Evolutionary conservation across 2,113 vertebrate species (phyloP).

Genomic region (Megaceryle maxima): DNA sequence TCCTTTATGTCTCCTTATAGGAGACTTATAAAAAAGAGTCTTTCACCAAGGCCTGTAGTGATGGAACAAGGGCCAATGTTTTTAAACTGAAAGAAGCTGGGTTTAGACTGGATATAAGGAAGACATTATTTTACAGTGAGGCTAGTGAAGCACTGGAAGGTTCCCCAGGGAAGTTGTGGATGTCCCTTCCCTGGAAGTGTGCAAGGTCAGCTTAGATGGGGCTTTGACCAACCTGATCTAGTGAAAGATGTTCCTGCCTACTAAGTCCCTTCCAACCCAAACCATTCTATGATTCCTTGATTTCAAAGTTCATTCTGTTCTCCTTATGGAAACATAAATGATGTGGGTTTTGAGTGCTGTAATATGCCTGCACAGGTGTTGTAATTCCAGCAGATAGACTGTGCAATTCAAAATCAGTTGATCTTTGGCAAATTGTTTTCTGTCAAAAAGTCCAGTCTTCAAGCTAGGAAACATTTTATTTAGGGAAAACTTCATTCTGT

Average conservation of each 20-base stretch:
- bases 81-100: background rate
- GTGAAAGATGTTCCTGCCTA: background rate
- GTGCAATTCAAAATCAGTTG: background rate
- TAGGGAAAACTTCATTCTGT: constrained; percentile 32
- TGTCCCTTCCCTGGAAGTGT: background rate
- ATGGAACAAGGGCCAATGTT: background rate
- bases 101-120: background rate
- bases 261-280: background rate
- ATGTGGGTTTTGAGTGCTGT: background rate
- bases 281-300: background rate
- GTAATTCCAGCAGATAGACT: background rate
- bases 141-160: background rate
- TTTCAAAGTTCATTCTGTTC: background rate
- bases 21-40: background rate
- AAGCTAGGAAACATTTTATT: constrained; percentile 55
- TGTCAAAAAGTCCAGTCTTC: constrained; percentile 12
- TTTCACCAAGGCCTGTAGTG: background rate
- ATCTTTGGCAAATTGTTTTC: constrained; percentile 1
- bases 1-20: background rate
- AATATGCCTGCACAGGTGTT: background rate
- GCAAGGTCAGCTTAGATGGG: background rate
- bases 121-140: background rate
- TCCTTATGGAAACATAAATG: background rate
- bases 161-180: background rate
- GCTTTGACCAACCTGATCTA: background rate